Percentiles rank a stretch among this genome's conserved stretches.
Conservation (phyloP, 2,113 vertebrate species). For the Heterocephalus glaber region DNA sequence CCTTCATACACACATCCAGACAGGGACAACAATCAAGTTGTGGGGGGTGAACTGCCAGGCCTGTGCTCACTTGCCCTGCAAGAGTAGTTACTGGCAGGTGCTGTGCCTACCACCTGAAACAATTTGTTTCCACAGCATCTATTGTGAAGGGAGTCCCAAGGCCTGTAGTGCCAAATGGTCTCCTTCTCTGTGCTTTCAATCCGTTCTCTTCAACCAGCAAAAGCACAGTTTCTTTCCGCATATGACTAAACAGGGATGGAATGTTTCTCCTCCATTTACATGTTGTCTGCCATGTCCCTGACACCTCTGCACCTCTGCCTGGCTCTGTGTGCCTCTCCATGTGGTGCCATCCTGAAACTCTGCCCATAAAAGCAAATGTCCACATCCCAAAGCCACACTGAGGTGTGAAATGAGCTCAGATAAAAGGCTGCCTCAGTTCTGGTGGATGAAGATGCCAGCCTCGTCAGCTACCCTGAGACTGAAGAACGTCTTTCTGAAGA, state of each 20-base stretch:
- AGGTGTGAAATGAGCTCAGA: neutral
- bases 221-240: neutral
- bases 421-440: neutral
- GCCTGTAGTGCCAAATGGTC: neutral
- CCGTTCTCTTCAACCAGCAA: neutral
- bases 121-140: neutral
- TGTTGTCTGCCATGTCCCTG: neutral
- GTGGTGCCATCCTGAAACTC: neutral
- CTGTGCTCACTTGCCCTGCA: neutral
- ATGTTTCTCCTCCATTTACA: neutral
- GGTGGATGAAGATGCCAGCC: neutral
- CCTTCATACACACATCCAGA: neutral
- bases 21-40: neutral
- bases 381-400: neutral
- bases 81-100: neutral
- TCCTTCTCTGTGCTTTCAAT: neutral
- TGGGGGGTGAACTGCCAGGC: neutral
- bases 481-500: conserved; percentile 2
- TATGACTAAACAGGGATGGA: neutral
- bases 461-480: neutral
- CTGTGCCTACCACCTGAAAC: neutral
- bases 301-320: neutral
- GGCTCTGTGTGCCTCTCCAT: neutral
- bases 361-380: neutral
- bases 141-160: neutral